Percentiles rank a stretch among this genome's conserved stretches.
These are phyloP conservation scores for Auanema sp. DNA, from an alignment of 2,888 invertebrate species.

Conservation along the genomic window DNA sequence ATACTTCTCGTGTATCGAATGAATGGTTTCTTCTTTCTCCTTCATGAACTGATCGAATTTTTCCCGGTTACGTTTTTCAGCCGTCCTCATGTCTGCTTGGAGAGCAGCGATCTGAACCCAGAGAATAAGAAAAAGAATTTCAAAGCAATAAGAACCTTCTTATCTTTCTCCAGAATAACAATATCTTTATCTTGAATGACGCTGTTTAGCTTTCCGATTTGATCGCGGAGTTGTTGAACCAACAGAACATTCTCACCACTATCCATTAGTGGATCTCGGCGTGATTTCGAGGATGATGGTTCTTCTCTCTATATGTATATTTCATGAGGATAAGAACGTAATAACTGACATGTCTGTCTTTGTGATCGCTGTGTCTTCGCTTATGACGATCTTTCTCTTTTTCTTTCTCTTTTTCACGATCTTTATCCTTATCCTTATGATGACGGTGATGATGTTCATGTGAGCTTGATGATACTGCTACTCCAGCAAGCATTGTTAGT, in stretches of 20 bases:
- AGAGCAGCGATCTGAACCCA: constrained; percentile 48
- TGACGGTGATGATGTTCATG: constrained; percentile 9
- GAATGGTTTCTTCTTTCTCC: constrained; percentile 38
- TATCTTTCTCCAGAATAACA: constrained; percentile 43
- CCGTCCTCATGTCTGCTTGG: constrained; percentile 37
- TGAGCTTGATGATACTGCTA: constrained; percentile 23
- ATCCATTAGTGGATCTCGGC: constrained; percentile 3
- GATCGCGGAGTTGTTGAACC: constrained; percentile 46
- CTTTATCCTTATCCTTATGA: constrained; percentile 13
- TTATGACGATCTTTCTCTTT: not conserved
- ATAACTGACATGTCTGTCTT: not conserved
- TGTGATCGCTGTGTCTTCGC: not conserved
- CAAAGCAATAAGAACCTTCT: constrained; percentile 25
- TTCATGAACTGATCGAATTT: constrained; percentile 39
- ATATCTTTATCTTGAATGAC: constrained; percentile 34
- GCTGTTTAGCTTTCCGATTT: constrained; percentile 38
- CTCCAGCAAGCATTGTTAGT: constrained; percentile 25
- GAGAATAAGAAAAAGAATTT: not conserved
- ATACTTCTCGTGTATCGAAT: constrained; percentile 28
- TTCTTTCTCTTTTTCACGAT: not conserved
- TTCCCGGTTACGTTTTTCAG: constrained; percentile 43
- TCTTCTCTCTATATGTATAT: not conserved
- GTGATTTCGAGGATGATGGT: not conserved
- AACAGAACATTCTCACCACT: constrained; percentile 27
- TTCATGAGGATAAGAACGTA: not conserved